Conservation (phyloP, 2,797 vertebrate genomes). For the Bufotes viridis region DNA sequence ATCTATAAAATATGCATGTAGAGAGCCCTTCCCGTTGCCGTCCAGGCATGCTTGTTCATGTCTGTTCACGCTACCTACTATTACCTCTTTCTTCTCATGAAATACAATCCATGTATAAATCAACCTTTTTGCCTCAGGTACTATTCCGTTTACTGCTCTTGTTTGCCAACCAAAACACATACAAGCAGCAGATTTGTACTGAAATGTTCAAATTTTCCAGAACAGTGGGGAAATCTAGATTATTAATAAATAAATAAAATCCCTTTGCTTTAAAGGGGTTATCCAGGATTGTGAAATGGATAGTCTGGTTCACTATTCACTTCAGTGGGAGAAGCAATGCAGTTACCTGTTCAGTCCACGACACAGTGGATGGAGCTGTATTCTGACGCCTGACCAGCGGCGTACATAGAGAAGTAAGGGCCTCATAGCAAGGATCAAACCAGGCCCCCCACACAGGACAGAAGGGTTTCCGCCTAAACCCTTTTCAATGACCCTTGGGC, state of each 20-base stretch:
- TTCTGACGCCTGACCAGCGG: no score
- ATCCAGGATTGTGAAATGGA: no score
- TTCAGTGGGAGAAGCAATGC: no score
- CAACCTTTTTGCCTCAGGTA: slow-evolving; percentile 65
- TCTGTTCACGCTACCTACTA: slow-evolving; percentile 50
- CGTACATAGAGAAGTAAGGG: no score
- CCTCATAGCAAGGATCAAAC: no score
- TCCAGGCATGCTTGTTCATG: slow-evolving; percentile 61
- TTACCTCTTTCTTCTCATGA: slow-evolving; percentile 64
- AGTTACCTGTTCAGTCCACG: no score
- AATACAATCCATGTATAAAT: slow-evolving; percentile 51
- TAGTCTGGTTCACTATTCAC: no score
- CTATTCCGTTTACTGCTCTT: slow-evolving; percentile 58
- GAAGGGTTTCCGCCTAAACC: no score
- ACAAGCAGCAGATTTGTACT: slow-evolving; percentile 1
- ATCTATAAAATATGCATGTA: slow-evolving; percentile 38
- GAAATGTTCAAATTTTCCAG: not conserved
- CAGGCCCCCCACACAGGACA: no score
- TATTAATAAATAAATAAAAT: not conserved
- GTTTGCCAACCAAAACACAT: slow-evolving; percentile 56
- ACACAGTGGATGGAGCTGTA: no score
- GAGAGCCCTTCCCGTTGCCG: slow-evolving; percentile 60
- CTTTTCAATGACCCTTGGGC: no score
- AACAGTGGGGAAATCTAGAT: not conserved
- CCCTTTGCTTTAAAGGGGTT: not conserved